These are phyloP conservation scores for Drosophila saltans DNA, from an alignment of 1,140 invertebrate species.

Conservation along the genomic window DNA sequence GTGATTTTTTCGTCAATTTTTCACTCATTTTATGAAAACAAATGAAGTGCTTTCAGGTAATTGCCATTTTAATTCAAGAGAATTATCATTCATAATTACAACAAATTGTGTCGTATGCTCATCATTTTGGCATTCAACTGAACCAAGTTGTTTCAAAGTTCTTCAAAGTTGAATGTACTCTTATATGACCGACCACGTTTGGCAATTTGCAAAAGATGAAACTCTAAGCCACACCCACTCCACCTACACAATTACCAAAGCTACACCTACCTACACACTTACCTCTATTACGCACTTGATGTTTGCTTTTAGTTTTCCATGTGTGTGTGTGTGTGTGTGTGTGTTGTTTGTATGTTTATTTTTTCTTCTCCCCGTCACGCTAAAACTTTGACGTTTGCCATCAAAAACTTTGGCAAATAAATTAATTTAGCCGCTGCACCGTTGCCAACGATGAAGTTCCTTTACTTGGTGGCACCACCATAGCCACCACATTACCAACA, in stretches of 20 bases:
- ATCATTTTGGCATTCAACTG: not conserved
- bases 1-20: slow-evolving; percentile 45
- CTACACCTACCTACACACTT: not conserved
- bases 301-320: slow-evolving; percentile 44
- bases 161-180: not conserved
- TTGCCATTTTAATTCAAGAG: not conserved
- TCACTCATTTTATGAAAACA: not conserved
- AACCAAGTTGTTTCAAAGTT: not conserved
- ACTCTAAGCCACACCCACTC: not conserved
- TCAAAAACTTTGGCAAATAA: slow-evolving; percentile 77
- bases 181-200: not conserved
- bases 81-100: slow-evolving; percentile 6
- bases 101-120: not conserved
- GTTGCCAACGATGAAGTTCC: slow-evolving; percentile 25
- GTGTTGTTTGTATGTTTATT: slow-evolving; percentile 13
- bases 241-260: not conserved
- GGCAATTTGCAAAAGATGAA: slow-evolving; percentile 55
- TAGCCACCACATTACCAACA: slow-evolving; percentile 12
- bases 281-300: slow-evolving; percentile 20
- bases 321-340: no score
- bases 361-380: slow-evolving; percentile 12
- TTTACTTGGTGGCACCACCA: not conserved
- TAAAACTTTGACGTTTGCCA: slow-evolving; percentile 68
- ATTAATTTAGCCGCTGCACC: slow-evolving; percentile 68
- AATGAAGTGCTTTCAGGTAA: slow-evolving; percentile 3